Conservation (phyloP, 2,888 invertebrate genomes). For the Aspidiotus rigidus region DNA sequence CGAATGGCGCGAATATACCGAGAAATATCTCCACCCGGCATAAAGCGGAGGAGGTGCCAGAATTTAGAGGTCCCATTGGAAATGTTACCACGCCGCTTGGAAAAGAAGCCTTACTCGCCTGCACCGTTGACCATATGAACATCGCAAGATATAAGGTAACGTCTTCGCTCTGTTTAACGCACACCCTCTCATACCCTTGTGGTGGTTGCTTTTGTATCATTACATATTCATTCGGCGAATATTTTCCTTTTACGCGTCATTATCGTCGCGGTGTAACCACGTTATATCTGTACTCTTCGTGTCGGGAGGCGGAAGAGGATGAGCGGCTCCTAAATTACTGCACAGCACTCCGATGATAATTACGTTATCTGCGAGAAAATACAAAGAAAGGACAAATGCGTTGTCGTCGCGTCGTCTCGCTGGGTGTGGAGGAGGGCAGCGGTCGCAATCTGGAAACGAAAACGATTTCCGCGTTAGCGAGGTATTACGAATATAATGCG, state of each 20-base stretch:
- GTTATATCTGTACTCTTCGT: too few relatives aligned
- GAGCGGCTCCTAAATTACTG: slow-evolving; percentile 7
- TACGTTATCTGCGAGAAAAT: not conserved
- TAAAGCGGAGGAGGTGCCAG: slow-evolving; percentile 47
- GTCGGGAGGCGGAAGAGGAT: too few relatives aligned
- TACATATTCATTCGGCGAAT: not conserved
- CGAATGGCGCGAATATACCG: slow-evolving; percentile 5
- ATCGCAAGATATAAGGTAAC: slow-evolving; percentile 65
- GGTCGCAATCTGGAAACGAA: too few relatives aligned
- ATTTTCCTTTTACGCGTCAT: slow-evolving; percentile 1
- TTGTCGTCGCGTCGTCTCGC: too few relatives aligned
- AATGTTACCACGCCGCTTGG: slow-evolving; percentile 67
- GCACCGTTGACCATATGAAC: slow-evolving; percentile 57
- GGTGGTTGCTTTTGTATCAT: not conserved
- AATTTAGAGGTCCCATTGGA: slow-evolving; percentile 59
- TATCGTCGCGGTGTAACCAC: not conserved
- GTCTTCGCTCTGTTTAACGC: slow-evolving; percentile 23
- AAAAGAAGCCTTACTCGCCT: slow-evolving; percentile 62
- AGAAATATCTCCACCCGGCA: slow-evolving; percentile 24
- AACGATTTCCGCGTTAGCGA: too few relatives aligned
- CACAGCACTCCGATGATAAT: slow-evolving; percentile 6
- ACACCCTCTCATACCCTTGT: not conserved
- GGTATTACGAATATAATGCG: too few relatives aligned
- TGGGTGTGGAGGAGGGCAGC: too few relatives aligned
- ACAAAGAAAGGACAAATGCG: not conserved